These are phyloP conservation scores for Dasyornis broadbenti DNA, from an alignment of 2,113 vertebrate species.

Conservation along the genomic window DNA sequence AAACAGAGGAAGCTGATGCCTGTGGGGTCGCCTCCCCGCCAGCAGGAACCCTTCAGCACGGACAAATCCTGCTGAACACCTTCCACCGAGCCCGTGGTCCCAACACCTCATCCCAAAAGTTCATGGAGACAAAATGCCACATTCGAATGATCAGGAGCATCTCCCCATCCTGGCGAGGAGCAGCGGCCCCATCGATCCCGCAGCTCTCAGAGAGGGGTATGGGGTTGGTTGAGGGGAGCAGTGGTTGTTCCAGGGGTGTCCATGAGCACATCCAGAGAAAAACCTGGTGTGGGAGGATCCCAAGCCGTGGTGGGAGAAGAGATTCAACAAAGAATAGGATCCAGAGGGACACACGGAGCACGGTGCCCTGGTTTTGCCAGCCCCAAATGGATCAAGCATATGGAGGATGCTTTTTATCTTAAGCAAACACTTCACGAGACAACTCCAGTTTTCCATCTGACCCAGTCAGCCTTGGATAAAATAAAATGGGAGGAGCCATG, in stretches of 20 bases:
- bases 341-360: background rate
- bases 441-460: background rate
- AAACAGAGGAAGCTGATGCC: background rate
- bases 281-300: accelerated
- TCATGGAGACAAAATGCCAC: accelerated
- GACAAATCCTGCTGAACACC: background rate
- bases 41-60: background rate
- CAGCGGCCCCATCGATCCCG: accelerated
- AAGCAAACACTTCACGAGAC: background rate
- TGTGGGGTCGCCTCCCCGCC: background rate
- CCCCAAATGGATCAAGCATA: accelerated
- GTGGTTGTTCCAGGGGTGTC: background rate
- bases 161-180: background rate
- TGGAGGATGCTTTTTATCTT: background rate
- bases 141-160: background rate
- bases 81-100: background rate
- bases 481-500: background rate
- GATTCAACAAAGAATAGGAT: background rate
- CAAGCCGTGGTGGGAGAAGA: accelerated
- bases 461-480: background rate
- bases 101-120: background rate
- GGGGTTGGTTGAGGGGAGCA: background rate
- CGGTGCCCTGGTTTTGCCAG: background rate
- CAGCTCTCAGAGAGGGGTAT: background rate
- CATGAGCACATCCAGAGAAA: background rate